phyloP scores from a whole-genome alignment of 2,888 invertebrate species.

The Sylvicola cinctus region DNA sequence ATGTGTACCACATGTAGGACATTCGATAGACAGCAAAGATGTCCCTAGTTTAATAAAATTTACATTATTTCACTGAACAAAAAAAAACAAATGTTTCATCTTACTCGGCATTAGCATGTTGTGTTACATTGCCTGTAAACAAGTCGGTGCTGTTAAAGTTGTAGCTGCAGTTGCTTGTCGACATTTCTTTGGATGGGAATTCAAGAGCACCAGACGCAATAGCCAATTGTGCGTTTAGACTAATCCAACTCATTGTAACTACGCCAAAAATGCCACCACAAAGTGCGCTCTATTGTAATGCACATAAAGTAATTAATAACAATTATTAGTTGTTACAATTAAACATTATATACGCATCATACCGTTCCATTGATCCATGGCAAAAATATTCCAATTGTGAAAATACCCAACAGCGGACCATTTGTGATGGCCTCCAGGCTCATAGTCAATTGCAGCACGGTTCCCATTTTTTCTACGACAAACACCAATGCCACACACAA shows the following conservation, averaged over 20 bases:
- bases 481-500: conserved; percentile 46
- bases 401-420: conserved; percentile 44
- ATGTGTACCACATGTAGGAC: conserved; percentile 64
- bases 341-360: conserved; percentile 11
- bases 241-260: conserved; percentile 35
- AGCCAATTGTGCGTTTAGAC: conserved; percentile 38
- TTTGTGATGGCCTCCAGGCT: conserved; percentile 47
- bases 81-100: not conserved
- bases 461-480: conserved; percentile 56
- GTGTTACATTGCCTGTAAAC: not conserved
- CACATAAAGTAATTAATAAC: conserved; percentile 2
- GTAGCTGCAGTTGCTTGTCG: conserved; percentile 40
- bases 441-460: conserved; percentile 43
- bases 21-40: conserved; percentile 39
- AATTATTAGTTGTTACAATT: not conserved
- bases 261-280: conserved; percentile 35
- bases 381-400: conserved; percentile 43
- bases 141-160: conserved; percentile 25
- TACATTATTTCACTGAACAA: conserved; percentile 16
- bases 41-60: no score
- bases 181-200: conserved; percentile 43
- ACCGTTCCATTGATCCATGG: conserved; percentile 46
- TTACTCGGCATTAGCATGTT: not conserved
- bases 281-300: conserved; percentile 30
- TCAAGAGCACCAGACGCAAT: conserved; percentile 36